phyloP scores from a whole-genome alignment of 1,140 invertebrate species.

The Carposina sasakii region DNA sequence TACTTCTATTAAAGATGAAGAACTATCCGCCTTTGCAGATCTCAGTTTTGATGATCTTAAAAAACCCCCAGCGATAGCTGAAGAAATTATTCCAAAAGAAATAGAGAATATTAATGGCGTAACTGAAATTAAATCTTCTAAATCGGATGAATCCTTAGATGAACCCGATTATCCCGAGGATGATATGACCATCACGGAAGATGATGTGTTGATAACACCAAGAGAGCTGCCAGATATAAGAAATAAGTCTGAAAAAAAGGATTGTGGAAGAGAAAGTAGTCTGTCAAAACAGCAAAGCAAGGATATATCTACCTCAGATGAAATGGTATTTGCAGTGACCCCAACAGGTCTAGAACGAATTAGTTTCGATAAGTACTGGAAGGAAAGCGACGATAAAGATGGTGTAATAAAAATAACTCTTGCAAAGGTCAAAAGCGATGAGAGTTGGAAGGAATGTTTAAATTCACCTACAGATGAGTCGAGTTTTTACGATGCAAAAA shows the following conservation, averaged over 20 bases:
- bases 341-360: slow-evolving; percentile 68
- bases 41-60: slow-evolving; percentile 64
- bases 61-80: slow-evolving; percentile 30
- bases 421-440: slow-evolving; percentile 56
- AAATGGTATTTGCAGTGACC: slow-evolving; percentile 71
- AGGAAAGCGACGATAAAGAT: slow-evolving; percentile 36
- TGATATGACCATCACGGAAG: slow-evolving; percentile 71
- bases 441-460: slow-evolving; percentile 59
- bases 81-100: slow-evolving; percentile 31
- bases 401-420: slow-evolving; percentile 28
- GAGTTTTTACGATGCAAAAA: slow-evolving; percentile 48
- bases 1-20: slow-evolving; percentile 65
- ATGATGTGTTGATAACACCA: slow-evolving; percentile 49
- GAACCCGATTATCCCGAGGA: slow-evolving; percentile 65
- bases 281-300: slow-evolving; percentile 64
- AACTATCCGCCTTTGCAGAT: slow-evolving; percentile 62
- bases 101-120: slow-evolving; percentile 41
- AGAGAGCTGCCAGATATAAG: slow-evolving; percentile 51
- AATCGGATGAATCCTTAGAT: slow-evolving; percentile 65
- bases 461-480: slow-evolving; percentile 43
- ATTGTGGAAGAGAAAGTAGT: slow-evolving; percentile 39
- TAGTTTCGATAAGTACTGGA: slow-evolving; percentile 69
- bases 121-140: slow-evolving; percentile 43
- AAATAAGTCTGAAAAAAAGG: slow-evolving; percentile 51
- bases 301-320: slow-evolving; percentile 69